Evolutionary conservation across 2,113 vertebrate species (phyloP).

Genomic region (Hystrix brachyura): DNA sequence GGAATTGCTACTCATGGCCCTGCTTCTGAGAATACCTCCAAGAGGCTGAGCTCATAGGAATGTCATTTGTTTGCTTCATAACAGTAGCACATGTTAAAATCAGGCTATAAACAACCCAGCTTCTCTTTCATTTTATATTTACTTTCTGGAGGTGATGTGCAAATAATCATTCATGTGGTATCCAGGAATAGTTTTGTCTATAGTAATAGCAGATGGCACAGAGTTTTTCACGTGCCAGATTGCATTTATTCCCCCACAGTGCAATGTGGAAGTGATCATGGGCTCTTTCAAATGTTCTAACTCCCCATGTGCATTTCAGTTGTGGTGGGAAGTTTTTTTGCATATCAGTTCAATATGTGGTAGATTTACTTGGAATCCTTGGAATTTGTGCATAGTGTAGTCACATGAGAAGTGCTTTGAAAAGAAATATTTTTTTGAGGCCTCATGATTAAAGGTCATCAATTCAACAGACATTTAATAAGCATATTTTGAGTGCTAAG

Average conservation of each 20-base stretch:
- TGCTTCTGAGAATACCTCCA: neutral
- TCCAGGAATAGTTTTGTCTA: conserved; percentile 72
- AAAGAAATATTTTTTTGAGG: conserved; percentile 66
- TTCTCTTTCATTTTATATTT: conserved; percentile 73
- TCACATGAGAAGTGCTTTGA: conserved; percentile 60
- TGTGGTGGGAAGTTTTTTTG: conserved; percentile 48
- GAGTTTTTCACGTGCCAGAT: conserved; percentile 54
- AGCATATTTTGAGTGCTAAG: conserved; percentile 24
- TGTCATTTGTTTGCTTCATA: conserved; percentile 4
- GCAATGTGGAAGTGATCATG: conserved; percentile 75
- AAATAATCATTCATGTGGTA: conserved; percentile 73
- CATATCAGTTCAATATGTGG: conserved; percentile 70
- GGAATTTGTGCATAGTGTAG: conserved; percentile 55
- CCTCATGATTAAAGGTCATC: conserved; percentile 71
- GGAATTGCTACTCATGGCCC: neutral
- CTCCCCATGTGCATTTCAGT: conserved; percentile 59
- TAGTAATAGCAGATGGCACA: conserved; percentile 79
- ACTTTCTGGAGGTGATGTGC: conserved; percentile 71
- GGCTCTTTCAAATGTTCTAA: conserved; percentile 57
- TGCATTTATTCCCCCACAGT: conserved; percentile 53
- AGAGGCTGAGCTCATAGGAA: neutral
- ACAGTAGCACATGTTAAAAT: conserved; percentile 66
- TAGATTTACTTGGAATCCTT: conserved; percentile 66
- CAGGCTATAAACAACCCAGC: conserved; percentile 60
- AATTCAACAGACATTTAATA: conserved; percentile 48